Conservation (phyloP, 2,797 vertebrate genomes). For the Mallotus villosus region DNA sequence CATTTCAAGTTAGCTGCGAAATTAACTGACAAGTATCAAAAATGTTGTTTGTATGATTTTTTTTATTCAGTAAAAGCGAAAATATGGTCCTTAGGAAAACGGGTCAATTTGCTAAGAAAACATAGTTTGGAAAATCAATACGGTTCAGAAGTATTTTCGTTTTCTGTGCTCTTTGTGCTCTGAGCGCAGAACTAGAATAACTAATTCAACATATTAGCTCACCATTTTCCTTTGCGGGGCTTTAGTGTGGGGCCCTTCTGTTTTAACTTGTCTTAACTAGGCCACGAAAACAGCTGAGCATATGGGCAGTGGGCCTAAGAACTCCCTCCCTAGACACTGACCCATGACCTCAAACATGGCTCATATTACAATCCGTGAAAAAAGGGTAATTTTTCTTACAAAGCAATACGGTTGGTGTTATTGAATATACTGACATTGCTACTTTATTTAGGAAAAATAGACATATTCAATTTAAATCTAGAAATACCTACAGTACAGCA, state of each 20-base stretch:
- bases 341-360: constrained; percentile 43
- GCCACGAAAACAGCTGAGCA: constrained; percentile 55
- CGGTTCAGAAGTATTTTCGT: constrained; percentile 21
- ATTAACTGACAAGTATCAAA: not conserved
- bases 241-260: constrained; percentile 44
- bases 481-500: constrained; percentile 44
- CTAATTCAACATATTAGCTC: constrained; percentile 29
- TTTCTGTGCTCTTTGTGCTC: constrained; percentile 34
- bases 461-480: constrained; percentile 32
- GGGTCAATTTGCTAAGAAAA: not conserved
- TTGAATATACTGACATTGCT: constrained; percentile 21
- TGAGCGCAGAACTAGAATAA: constrained; percentile 9
- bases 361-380: constrained; percentile 38
- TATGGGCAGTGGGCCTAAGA: constrained; percentile 32
- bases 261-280: constrained; percentile 55
- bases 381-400: not conserved
- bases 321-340: constrained; percentile 33
- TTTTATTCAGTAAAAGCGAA: not conserved
- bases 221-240: constrained; percentile 37
- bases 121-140: not conserved
- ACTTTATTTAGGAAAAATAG: constrained; percentile 38
- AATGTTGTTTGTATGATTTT: not conserved
- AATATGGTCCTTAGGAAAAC: not conserved
- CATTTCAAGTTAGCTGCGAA: not conserved
- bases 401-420: constrained; percentile 23